Percentiles rank a stretch among this genome's conserved stretches.
Evolutionary conservation across 2,113 vertebrate genomes (phyloP).

Genomic region (Poecilia latipinna): DNA sequence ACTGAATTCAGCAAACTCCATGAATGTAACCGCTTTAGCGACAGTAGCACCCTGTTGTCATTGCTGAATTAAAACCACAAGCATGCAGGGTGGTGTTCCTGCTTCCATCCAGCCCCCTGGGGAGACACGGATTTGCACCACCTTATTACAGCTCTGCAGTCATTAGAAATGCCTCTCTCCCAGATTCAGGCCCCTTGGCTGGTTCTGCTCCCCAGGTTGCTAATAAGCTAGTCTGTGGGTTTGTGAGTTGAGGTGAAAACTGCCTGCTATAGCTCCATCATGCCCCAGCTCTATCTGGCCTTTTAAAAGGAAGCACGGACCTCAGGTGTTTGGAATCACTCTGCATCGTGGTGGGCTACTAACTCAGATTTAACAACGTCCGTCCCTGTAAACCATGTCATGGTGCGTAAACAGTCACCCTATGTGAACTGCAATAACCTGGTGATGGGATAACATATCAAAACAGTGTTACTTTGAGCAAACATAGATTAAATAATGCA

Average conservation of each 20-base stretch:
- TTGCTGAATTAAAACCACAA: not conserved
- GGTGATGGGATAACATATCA: slow-evolving; percentile 17
- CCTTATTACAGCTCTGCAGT: slow-evolving; percentile 32
- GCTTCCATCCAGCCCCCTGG: slow-evolving; percentile 1
- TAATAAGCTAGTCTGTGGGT: slow-evolving; percentile 39
- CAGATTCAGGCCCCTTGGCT: slow-evolving; percentile 19
- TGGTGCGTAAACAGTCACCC: slow-evolving; percentile 23
- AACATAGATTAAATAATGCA: slow-evolving; percentile 19
- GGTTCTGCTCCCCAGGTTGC: slow-evolving; percentile 31
- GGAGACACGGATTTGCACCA: slow-evolving; percentile 18
- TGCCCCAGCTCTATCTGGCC: slow-evolving; percentile 11
- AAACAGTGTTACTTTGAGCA: slow-evolving; percentile 15
- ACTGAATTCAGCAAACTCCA: not conserved
- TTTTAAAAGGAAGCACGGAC: slow-evolving; percentile 9
- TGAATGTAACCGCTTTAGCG: not conserved
- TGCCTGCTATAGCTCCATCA: slow-evolving; percentile 25
- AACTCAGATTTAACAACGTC: slow-evolving; percentile 25
- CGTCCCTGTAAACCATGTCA: slow-evolving; percentile 17
- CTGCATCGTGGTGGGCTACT: not conserved
- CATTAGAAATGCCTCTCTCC: slow-evolving; percentile 30
- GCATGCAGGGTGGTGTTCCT: slow-evolving; percentile 15
- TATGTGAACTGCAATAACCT: slow-evolving; percentile 15
- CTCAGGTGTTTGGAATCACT: slow-evolving; percentile 23
- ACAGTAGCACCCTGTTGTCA: not conserved
- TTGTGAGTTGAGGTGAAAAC: slow-evolving; percentile 30